Conservation (phyloP, 1,140 invertebrate species). For the Drosophila pachea region DNA sequence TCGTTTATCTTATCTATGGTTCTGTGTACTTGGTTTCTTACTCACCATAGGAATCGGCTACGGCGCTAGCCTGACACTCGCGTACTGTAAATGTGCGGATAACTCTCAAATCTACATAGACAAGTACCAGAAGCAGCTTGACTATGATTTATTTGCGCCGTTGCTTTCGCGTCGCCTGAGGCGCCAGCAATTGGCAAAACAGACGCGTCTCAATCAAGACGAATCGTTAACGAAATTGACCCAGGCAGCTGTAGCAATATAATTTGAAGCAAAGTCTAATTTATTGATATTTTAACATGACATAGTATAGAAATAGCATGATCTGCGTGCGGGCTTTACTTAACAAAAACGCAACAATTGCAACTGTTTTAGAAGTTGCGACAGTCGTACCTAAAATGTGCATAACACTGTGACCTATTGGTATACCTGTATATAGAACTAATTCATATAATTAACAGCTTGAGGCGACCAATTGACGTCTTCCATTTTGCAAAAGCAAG, state of each 20-base stretch:
- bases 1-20: slow-evolving; percentile 93
- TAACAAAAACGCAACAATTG: slow-evolving; percentile 6
- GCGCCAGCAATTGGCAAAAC: slow-evolving; percentile 32
- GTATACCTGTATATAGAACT: slow-evolving; percentile 60
- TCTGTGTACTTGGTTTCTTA: slow-evolving; percentile 85
- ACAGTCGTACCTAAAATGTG: slow-evolving; percentile 61
- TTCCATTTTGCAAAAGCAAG: slow-evolving; percentile 56
- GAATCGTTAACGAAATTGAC: slow-evolving; percentile 56
- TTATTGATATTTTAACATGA: slow-evolving; percentile 24
- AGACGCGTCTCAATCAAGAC: slow-evolving; percentile 20
- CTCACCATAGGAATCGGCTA: slow-evolving; percentile 84
- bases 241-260: slow-evolving; percentile 6
- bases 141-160: slow-evolving; percentile 84
- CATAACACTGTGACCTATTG: slow-evolving; percentile 70
- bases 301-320: slow-evolving; percentile 21
- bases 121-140: slow-evolving; percentile 53
- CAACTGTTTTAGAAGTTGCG: slow-evolving; percentile 29
- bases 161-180: slow-evolving; percentile 79
- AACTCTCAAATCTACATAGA: slow-evolving; percentile 71
- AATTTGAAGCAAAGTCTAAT: slow-evolving; percentile 34
- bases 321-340: slow-evolving; percentile 9
- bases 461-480: slow-evolving; percentile 46
- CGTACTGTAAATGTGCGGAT: slow-evolving; percentile 51
- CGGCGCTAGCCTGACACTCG: slow-evolving; percentile 80
- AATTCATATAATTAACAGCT: slow-evolving; percentile 15